Evolutionary conservation across 1,140 invertebrate genomes (phyloP), one percentile per base, ranked within the genome.

Genomic region (Eriocheir sinensis): DNA sequence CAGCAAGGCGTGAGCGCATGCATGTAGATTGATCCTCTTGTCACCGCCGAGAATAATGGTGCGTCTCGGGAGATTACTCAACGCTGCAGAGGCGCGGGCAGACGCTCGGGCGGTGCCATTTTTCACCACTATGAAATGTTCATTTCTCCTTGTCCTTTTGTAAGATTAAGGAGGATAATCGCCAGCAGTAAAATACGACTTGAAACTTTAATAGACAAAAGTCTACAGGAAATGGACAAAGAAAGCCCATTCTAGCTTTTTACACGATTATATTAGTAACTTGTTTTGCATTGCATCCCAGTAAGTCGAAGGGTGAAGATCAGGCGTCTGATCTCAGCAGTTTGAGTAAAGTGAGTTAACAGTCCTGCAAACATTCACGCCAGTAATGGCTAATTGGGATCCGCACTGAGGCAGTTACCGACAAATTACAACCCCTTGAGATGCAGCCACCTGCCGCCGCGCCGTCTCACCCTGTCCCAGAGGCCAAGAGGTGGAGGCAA

Each of bases 341-440:
- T 72, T n/a, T 1, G 21, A 8, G 4, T n/a, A n/a, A 72, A 72
- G n/a, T 72, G 27, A 6, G 21, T 72, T 72, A 72, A 72, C n/a
- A n/a, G 27, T 72, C 60, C n/a, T 72, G 27, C 60, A 72, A 72
- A 72, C 60, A 72, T 2, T 72, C 6, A 72, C n/a, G 60, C n/a
- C n/a, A n/a, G 60, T 72, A 72, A 72, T 72, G 21, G 60, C 60
- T n/a, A 72, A 72, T 72, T n/a, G n/a, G 60, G 60, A n/a, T n/a
- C 60, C 8, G 60, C 1, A 72, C 21, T 72, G 60, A 72, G 60
- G 60, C 60, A 72, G 60, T 72, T 72, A 72, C 21, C 1, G 8
- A 1, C 60, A n/a, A 72, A 72, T 53, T 72, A 72, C 60, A 72
- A n/a, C 60, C 60, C 12, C 27, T n/a, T 21, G 60, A 72, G 60